These are phyloP conservation scores for Cataglyphis cursor DNA, from an alignment of 2,888 invertebrate genomes.

Conservation along the genomic window DNA sequence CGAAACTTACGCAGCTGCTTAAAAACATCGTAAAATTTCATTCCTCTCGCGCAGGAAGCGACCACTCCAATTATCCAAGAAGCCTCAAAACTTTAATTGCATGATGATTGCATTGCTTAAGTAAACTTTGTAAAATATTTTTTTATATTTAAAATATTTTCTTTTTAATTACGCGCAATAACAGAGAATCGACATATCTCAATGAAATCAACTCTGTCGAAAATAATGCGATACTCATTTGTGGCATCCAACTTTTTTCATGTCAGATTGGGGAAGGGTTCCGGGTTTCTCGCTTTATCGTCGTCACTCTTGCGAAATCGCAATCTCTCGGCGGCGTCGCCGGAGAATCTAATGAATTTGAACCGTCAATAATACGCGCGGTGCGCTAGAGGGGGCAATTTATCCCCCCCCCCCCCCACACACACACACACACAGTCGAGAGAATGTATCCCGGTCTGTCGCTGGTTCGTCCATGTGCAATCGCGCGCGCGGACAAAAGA, in stretches of 20 bases:
- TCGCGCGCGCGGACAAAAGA: conserved; percentile 51
- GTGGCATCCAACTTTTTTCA: conserved; percentile 39
- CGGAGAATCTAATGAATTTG: conserved; percentile 79
- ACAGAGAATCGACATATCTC: background rate
- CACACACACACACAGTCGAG: conserved; percentile 65
- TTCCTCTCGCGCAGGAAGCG: conserved; percentile 10
- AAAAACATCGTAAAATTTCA: conserved; percentile 43
- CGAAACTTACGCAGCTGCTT: conserved; percentile 33
- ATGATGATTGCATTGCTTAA: background rate
- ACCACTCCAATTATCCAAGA: conserved; percentile 20
- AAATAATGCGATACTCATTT: conserved; percentile 52
- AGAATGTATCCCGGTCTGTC: conserved; percentile 60
- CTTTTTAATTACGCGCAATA: background rate
- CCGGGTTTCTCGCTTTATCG: conserved; percentile 23
- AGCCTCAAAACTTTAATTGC: background rate
- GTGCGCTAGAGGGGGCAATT: conserved; percentile 59
- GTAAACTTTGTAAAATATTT: background rate
- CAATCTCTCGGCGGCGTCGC: conserved; percentile 55
- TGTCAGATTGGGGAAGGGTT: background rate
- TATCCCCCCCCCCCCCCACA: too few species aligned
- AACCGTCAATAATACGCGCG: conserved; percentile 78
- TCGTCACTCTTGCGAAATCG: conserved; percentile 40
- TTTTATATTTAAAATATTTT: background rate
- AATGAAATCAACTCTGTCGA: background rate
- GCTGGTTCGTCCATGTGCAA: conserved; percentile 37